Base-by-base conservation (phyloP, 2,113 vertebrate species). In the Alces alces region DNA sequence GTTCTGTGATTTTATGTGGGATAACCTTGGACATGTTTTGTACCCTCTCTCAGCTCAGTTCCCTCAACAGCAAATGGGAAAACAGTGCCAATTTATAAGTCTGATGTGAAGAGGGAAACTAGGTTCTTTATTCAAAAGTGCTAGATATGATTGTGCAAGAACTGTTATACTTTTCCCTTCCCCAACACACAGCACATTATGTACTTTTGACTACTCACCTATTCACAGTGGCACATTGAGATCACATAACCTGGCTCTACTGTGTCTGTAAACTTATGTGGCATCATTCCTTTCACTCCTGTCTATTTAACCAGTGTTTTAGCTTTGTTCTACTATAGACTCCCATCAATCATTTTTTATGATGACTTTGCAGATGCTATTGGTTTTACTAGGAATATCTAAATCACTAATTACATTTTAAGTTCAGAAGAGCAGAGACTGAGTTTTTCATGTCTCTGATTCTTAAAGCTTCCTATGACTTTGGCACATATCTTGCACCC, bases 41-140 rank as follows among this genome's bases (percentile, higher is more conserved):
- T 23, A 43, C 57, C 7, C 0, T 80, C 54, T 91, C 45, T 82
- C 54, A 96, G 19, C 15, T 96, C 76, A 84, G 2, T 83, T 57
- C 16, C 30, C 47, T 87, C 33, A 91, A 19, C 4, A 43, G 10
- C 36, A 88, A 58, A 61, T 93, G 54, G 7, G 30, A 66, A 45
- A 60, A 91, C 17, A 90, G 11, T 28, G 1, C 27, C 43, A 36
- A 30, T 73, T 25, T 52, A 33, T 47, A 60, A 57, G 10, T 12
- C 70, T 50, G 91, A 7, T 36, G 47, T 93, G 58, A 95, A 82
- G 61, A 76, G 33, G 43, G 28, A 86, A 82, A 90, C 4, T 30
- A 82, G 33, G 1, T 43, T 92, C 8, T 89, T 96, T 25, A 76
- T 33, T 82, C 5, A 95, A 70, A 93, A n/a, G 93, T 83, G 33